Evolutionary conservation across 2,113 vertebrate species (phyloP).

Genomic region (Seriola rivoliana): DNA sequence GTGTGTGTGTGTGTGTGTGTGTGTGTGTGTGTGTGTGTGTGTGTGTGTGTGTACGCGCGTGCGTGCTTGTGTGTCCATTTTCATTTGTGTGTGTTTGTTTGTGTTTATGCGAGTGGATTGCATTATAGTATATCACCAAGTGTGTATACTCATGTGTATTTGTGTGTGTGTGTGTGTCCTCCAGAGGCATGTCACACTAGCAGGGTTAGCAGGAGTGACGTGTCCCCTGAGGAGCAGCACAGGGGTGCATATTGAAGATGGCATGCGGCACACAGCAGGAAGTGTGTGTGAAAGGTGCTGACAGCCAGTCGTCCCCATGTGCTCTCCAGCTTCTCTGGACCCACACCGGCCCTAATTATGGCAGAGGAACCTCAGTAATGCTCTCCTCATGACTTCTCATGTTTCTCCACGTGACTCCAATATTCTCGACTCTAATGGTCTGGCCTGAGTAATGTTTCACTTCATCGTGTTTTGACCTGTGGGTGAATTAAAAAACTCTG

Average conservation of each 20-base stretch:
- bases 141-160: neutral
- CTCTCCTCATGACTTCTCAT: neutral
- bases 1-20: neutral
- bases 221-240: constrained; percentile 40
- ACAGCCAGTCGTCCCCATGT: constrained; percentile 48
- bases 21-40: neutral
- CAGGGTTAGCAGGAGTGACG: constrained; percentile 44
- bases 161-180: constrained; percentile 1
- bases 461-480: neutral
- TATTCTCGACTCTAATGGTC: constrained; percentile 9
- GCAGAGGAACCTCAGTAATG: constrained; percentile 1
- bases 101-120: constrained; percentile 3
- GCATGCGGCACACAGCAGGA: constrained; percentile 37
- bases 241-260: constrained; percentile 60
- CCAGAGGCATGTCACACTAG: constrained; percentile 32
- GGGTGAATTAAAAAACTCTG: neutral
- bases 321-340: constrained; percentile 28
- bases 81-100: neutral
- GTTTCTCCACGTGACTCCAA: constrained; percentile 8
- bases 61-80: constrained; percentile 15
- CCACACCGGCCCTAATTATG: constrained; percentile 32
- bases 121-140: neutral
- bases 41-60: neutral
- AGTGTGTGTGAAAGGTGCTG: constrained; percentile 50
- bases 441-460: constrained; percentile 13